phyloP scores from a whole-genome alignment of 2,797 vertebrate species.

The Arnoldichthys spilopterus region DNA sequence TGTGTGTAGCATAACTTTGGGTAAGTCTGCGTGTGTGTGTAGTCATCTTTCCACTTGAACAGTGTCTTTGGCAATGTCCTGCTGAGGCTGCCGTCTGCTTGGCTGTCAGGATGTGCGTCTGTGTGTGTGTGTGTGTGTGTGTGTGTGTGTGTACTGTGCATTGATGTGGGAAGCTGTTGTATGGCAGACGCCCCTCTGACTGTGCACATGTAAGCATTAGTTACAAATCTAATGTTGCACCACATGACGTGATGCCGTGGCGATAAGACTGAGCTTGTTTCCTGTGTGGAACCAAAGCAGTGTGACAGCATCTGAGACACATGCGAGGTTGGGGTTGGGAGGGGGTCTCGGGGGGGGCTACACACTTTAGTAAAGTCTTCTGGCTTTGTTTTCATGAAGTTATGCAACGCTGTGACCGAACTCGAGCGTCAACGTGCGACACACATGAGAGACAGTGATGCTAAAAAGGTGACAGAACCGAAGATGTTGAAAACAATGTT shows the following conservation, averaged over 20 bases:
- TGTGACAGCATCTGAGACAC: slow-evolving; percentile 44
- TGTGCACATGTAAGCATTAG: slow-evolving; percentile 52
- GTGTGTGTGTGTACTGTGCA: slow-evolving; percentile 13
- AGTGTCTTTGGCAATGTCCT: slow-evolving; percentile 43
- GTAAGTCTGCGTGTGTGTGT: slow-evolving; percentile 5
- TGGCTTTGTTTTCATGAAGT: slow-evolving; percentile 1
- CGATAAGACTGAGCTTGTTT: slow-evolving; percentile 41
- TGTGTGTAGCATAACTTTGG: slow-evolving; percentile 3
- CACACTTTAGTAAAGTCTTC: slow-evolving; percentile 10
- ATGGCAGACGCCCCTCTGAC: slow-evolving; percentile 42
- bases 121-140: slow-evolving; percentile 5
- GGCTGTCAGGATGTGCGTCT: slow-evolving; percentile 40
- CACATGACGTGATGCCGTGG: slow-evolving; percentile 51
- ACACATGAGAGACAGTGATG: no score
- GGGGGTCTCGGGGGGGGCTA: not conserved
- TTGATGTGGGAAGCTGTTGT: slow-evolving; percentile 10
- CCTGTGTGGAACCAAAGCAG: slow-evolving; percentile 48
- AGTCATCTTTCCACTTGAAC: slow-evolving; percentile 38
- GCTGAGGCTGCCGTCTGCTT: slow-evolving; percentile 55
- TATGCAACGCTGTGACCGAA: no score
- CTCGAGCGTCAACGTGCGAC: no score
- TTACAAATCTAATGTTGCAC: slow-evolving; percentile 57
- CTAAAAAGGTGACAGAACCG: no score
- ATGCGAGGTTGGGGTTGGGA: not conserved
- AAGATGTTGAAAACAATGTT: no score